Conservation (phyloP, 1,140 invertebrate genomes). For the Helicoverpa armigera region DNA sequence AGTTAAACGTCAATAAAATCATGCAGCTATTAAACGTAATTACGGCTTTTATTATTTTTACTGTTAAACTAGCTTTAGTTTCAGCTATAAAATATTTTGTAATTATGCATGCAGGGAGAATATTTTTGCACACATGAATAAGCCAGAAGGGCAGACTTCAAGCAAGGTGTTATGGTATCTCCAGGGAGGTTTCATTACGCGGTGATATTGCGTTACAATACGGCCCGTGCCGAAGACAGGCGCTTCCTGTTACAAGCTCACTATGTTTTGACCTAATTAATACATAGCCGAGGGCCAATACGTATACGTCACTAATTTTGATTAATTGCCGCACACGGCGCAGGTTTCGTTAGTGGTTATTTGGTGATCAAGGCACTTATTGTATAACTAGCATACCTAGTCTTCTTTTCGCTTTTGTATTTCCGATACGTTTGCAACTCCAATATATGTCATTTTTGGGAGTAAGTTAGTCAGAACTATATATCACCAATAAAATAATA, state of each 20-base stretch:
- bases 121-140: constrained; percentile 9
- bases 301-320: constrained; percentile 71
- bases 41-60: too few species aligned
- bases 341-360: constrained; percentile 23
- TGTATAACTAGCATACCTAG: too few species aligned
- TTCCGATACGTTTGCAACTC: too few species aligned
- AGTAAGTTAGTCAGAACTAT: too few species aligned
- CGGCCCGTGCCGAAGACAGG: constrained; percentile 63
- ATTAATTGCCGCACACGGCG: constrained; percentile 64
- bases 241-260: constrained; percentile 59
- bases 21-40: too few species aligned
- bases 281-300: constrained; percentile 74
- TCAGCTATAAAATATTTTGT: background rate
- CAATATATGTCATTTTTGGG: too few species aligned
- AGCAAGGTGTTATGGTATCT: constrained; percentile 60
- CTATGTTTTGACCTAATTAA: constrained; percentile 79
- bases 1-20: too few species aligned
- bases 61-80: too few species aligned
- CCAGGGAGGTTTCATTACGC: constrained; percentile 74
- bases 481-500: too few species aligned
- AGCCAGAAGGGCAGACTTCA: background rate
- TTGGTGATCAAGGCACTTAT: constrained; percentile 6
- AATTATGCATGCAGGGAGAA: background rate
- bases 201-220: constrained; percentile 76
- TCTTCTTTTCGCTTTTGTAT: background rate